A percentile compares a stretch with the other conserved stretches of the same genome.
phyloP scores from a whole-genome alignment of 2,888 invertebrate species.

The Habroteleia sp. region DNA sequence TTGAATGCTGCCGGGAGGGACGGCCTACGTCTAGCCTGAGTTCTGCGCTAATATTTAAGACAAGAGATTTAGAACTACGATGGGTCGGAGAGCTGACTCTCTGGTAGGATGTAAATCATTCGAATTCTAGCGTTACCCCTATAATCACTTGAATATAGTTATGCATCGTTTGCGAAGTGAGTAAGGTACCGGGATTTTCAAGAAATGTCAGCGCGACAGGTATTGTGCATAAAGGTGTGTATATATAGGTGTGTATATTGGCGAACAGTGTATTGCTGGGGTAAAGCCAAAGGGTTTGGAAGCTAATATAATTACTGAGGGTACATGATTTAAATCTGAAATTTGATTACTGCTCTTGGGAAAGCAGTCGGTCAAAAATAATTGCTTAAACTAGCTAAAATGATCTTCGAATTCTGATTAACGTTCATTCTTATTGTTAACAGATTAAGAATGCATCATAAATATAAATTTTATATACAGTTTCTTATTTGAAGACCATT shows the following conservation, averaged over 20 bases:
- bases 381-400: background rate
- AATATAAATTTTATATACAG: too few relatives aligned
- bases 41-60: slow-evolving; percentile 71
- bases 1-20: slow-evolving; percentile 80
- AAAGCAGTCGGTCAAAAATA: background rate
- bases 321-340: slow-evolving; percentile 42
- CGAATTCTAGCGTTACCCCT: slow-evolving; percentile 79
- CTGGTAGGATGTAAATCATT: slow-evolving; percentile 79
- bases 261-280: background rate
- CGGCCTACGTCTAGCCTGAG: slow-evolving; percentile 76
- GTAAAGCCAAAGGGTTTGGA: background rate
- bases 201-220: slow-evolving; percentile 54
- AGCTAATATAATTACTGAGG: slow-evolving; percentile 41
- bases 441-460: too few relatives aligned
- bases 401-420: too few relatives aligned
- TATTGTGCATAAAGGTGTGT: too few relatives aligned
- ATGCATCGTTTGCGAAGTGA: slow-evolving; percentile 52
- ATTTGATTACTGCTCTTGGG: slow-evolving; percentile 19
- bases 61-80: slow-evolving; percentile 76
- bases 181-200: slow-evolving; percentile 40
- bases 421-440: too few relatives aligned
- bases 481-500: too few relatives aligned
- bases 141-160: slow-evolving; percentile 76
- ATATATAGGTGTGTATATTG: too few relatives aligned
- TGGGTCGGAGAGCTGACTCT: slow-evolving; percentile 62